Conservation (phyloP, 2,797 vertebrate species). For the Tinamus major region DNA sequence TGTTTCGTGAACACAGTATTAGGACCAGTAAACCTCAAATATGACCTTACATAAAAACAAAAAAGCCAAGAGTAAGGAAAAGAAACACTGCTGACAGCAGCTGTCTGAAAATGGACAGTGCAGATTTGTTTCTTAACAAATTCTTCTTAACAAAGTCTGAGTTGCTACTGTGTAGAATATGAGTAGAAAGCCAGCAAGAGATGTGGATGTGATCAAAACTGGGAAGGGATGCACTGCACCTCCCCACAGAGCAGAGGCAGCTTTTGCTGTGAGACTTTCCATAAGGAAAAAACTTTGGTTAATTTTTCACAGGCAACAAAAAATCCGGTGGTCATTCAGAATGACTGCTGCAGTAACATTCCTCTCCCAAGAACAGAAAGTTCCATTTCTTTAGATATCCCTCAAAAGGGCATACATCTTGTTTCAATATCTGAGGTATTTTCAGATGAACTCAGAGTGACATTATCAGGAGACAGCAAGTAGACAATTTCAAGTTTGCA, state of each 20-base stretch:
- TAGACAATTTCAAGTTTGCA: not conserved
- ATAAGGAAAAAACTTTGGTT: not conserved
- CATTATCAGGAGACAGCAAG: not conserved
- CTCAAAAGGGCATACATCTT: conserved; percentile 16
- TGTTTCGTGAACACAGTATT: conserved; percentile 63
- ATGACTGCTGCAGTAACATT: conserved; percentile 4
- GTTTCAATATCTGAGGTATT: not conserved
- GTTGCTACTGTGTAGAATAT: not conserved
- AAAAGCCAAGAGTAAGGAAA: conserved; percentile 40
- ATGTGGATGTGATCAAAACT: conserved; percentile 6
- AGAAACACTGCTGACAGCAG: conserved; percentile 38
- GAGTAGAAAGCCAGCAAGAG: conserved; percentile 26
- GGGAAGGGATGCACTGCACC: not conserved
- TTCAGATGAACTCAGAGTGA: not conserved
- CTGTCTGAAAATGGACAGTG: not conserved
- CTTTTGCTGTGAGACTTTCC: not conserved
- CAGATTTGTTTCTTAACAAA: not conserved
- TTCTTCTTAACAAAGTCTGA: too few species aligned
- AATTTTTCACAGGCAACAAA: not conserved
- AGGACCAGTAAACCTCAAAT: conserved; percentile 58
- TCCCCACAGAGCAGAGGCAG: not conserved
- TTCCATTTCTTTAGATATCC: conserved; percentile 23
- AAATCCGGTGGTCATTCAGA: not conserved
- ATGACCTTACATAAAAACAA: conserved; percentile 5
- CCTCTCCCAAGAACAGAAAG: not conserved